phyloP scores from a whole-genome alignment of 2,888 invertebrate genomes.

The Exephanes ischioxanthus region DNA sequence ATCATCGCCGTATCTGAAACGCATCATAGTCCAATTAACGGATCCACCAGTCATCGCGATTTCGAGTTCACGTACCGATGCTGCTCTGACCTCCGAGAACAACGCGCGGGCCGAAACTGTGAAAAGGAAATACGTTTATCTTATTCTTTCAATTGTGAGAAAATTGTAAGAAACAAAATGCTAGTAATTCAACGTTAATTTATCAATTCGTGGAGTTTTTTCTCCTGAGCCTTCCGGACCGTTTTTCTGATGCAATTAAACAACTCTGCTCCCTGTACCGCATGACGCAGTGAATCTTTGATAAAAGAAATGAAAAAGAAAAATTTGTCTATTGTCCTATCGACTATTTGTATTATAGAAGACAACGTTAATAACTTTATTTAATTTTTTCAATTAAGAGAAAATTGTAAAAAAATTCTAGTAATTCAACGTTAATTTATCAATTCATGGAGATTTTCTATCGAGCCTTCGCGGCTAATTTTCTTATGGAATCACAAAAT shows the following conservation, averaged over 20 bases:
- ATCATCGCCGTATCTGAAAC: conserved; percentile 65
- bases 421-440: too few relatives aligned
- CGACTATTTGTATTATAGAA: conserved; percentile 45
- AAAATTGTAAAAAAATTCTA: too few relatives aligned
- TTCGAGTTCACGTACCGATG: conserved; percentile 47
- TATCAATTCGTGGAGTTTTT: too few relatives aligned
- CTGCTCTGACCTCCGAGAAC: conserved; percentile 65
- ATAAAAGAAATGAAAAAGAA: background rate
- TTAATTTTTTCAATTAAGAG: too few relatives aligned
- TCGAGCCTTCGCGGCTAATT: too few relatives aligned
- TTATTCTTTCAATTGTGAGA: background rate
- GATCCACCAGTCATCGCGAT: background rate
- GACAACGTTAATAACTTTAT: conserved; percentile 8
- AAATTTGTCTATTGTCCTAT: too few relatives aligned
- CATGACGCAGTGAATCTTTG: background rate
- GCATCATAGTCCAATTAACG: conserved; percentile 22
- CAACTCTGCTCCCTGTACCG: background rate
- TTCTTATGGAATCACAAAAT: too few relatives aligned
- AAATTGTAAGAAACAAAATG: background rate
- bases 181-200: too few relatives aligned
- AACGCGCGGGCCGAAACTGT: conserved; percentile 66
- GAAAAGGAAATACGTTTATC: conserved; percentile 1
- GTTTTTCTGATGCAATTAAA: background rate
- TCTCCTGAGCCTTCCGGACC: too few relatives aligned
- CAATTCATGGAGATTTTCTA: too few relatives aligned